A percentile compares a stretch with the other conserved stretches of the same genome.
Conservation (phyloP, 2,797 vertebrate genomes). For the Sebastes oblongus region DNA sequence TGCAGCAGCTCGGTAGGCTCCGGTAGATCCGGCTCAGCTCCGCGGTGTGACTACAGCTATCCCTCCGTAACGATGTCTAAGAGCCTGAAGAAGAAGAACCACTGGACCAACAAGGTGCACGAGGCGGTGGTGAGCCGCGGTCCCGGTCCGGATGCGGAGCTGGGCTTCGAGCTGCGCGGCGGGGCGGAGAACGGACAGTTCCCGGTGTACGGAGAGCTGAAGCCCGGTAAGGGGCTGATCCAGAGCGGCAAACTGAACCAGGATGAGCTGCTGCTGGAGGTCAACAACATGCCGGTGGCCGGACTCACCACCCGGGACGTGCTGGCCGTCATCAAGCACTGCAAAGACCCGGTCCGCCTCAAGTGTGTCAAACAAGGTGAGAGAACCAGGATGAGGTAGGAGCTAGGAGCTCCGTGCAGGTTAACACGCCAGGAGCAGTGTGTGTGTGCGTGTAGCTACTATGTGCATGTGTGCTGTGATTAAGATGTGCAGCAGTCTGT, state of each 20-base stretch:
- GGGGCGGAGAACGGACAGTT: constrained; percentile 98
- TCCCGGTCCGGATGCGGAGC: constrained; percentile 91
- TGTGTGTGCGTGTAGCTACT: not conserved
- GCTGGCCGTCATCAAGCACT: constrained; percentile 96
- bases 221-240: constrained; percentile 92
- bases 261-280: constrained; percentile 96
- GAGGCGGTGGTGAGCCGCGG: constrained; percentile 93
- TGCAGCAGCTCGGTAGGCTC: no score
- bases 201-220: constrained; percentile 90
- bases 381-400: no score
- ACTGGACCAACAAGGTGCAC: constrained; percentile 99
- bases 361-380: constrained; percentile 99
- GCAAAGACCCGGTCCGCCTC: constrained; percentile 97
- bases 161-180: constrained; percentile 96
- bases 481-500: constrained; percentile 39
- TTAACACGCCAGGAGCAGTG: not conserved
- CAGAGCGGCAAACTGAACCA: constrained; percentile 90
- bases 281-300: constrained; percentile 98
- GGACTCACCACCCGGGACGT: constrained; percentile 98
- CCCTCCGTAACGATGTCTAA: constrained; percentile 88
- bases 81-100: constrained; percentile 98
- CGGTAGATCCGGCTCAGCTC: no score
- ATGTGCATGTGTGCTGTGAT: constrained; percentile 30
- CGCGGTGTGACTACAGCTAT: no score
- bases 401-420: no score